Evolutionary conservation across 2,888 invertebrate species (phyloP).

Genomic region (Nymphalis polychloros): DNA sequence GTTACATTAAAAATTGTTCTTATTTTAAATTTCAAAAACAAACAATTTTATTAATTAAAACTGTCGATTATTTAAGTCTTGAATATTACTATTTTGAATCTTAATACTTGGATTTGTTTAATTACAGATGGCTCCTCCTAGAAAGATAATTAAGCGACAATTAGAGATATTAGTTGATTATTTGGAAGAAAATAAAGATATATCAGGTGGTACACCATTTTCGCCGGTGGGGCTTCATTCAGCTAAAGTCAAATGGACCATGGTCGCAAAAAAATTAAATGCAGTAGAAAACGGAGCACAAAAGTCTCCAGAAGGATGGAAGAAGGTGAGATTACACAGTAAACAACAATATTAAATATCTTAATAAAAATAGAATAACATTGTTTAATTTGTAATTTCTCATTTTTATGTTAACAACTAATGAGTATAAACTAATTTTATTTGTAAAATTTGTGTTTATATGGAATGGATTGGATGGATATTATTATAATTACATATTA

Average conservation of each 20-base stretch:
- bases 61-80: background rate
- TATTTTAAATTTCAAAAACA: background rate
- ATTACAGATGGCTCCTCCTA: slow-evolving; percentile 69
- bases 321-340: slow-evolving; percentile 55
- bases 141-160: slow-evolving; percentile 63
- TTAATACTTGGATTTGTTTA: background rate
- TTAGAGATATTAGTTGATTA: slow-evolving; percentile 66
- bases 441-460: no score
- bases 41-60: background rate
- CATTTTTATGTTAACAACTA: background rate
- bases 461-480: no score
- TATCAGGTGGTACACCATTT: slow-evolving; percentile 59
- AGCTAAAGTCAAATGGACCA: slow-evolving; percentile 64
- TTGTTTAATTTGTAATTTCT: background rate
- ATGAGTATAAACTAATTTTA: background rate
- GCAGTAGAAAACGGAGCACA: slow-evolving; percentile 59
- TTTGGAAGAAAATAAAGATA: slow-evolving; percentile 64
- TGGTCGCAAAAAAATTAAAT: slow-evolving; percentile 64
- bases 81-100: background rate
- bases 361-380: background rate
- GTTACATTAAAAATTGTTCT: no score
- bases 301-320: slow-evolving; percentile 70
- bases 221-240: slow-evolving; percentile 58
- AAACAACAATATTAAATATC: background rate
- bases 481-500: background rate